Evolutionary conservation across 2,888 invertebrate species (phyloP), one percentile per base, ranked within the genome.

Genomic region (Elysia crispata): DNA sequence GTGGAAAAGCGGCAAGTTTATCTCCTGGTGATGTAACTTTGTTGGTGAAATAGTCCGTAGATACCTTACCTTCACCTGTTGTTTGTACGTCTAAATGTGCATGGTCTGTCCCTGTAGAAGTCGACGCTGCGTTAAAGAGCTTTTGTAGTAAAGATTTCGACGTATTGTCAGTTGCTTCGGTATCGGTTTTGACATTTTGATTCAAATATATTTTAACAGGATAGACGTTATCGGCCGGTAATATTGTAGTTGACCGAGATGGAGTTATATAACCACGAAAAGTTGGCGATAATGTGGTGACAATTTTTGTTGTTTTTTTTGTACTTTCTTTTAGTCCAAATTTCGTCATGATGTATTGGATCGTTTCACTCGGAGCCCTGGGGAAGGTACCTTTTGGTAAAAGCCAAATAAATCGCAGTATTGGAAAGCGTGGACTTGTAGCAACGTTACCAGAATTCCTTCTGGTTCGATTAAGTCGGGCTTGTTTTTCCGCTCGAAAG

Each of bases 331-430:
- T 74, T 6, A 11, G 33, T 28, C 30, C 60, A 30, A 31, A 74
- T 30, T 57, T 74, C 15, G 11, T 25, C 74, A 74, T 74, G 57
- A 74, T 60, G 74, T 74, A 74, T 1, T 60, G 18, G 13, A 74
- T n/a, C 1, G 62, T 60, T 60, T 74, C 30, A 11, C 28, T n/a
- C n/a, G 74, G 60, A 8, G 31, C 74, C 13, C 31, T 60, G 13
- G 74, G 74, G 31, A 74, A 74, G 1, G 74, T 50, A 15, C 60
- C 74, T 30, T 31, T 25, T n/a, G 74, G 74, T 20, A 74, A 31
- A 18, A 74, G 57, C 74, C 74, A 74, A 8, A 60, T 23, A 31
- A 74, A 74, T 31, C 30, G 57, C 1, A 74, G 74, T 3, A 74
- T 54, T 13, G 74, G 60, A 11, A 41, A 41, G 11, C 41, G 41